Conservation (phyloP, 2,113 vertebrate genomes). For the Oreocharis arfaki region DNA sequence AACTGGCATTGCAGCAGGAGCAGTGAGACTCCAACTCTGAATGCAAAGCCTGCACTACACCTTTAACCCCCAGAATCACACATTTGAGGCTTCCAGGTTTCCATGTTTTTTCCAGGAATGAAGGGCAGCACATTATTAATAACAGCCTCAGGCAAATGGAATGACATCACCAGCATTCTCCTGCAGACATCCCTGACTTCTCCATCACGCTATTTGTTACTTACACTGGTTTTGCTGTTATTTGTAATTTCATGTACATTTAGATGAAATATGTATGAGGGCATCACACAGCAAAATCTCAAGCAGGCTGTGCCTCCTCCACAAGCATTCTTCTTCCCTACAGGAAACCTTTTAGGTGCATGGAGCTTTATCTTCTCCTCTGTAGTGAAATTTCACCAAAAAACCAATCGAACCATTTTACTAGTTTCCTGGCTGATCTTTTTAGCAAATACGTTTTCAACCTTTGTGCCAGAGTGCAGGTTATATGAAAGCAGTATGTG, state of each 20-base stretch:
- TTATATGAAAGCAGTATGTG: not conserved
- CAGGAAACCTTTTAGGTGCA: not conserved
- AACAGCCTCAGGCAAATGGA: not conserved
- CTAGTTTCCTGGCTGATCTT: not conserved
- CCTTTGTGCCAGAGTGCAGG: not conserved
- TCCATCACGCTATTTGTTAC: not conserved
- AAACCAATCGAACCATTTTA: not conserved
- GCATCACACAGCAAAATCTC: not conserved
- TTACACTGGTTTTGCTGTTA: not conserved
- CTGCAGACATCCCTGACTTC: not conserved
- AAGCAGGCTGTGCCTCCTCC: not conserved
- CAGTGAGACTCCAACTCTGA: not conserved
- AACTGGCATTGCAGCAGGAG: not conserved
- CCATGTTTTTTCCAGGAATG: not conserved
- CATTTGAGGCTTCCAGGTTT: not conserved
- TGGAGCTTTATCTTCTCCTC: not conserved
- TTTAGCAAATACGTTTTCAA: not conserved
- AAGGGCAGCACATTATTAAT: not conserved
- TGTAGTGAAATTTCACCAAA: not conserved
- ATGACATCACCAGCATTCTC: not conserved
- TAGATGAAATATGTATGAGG: not conserved
- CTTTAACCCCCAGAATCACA: not conserved
- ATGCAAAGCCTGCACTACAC: not conserved
- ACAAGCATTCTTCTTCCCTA: not conserved
- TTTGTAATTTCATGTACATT: not conserved